Percentiles rank a stretch among this genome's conserved stretches.
phyloP scores from a whole-genome alignment of 2,113 vertebrate genomes.

The Danionella cerebrum region DNA sequence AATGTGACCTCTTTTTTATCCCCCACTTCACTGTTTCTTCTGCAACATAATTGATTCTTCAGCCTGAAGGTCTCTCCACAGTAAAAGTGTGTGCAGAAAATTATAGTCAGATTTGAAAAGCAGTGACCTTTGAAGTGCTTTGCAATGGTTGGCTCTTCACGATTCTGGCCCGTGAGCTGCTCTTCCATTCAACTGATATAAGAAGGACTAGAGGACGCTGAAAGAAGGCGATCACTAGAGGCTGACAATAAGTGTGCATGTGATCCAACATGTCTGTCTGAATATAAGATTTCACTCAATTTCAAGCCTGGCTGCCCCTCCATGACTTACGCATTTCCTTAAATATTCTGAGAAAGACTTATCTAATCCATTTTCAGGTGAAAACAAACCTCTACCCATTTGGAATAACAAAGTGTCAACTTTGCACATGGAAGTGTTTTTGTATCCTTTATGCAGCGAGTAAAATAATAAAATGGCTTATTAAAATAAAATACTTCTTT shows the following conservation, averaged over 20 bases:
- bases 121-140: conserved; percentile 43
- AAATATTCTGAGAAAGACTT: conserved; percentile 62
- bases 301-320: conserved; percentile 62
- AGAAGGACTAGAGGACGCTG: conserved; percentile 27
- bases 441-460: conserved; percentile 43
- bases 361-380: conserved; percentile 62
- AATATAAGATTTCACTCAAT: conserved; percentile 63
- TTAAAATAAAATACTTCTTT: conserved; percentile 49
- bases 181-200: conserved; percentile 11
- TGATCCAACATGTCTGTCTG: conserved; percentile 50
- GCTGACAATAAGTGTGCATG: conserved; percentile 48
- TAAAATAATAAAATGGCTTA: conserved; percentile 53
- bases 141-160: not conserved
- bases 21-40: not conserved
- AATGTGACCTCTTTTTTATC: not conserved
- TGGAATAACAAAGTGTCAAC: not conserved
- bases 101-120: conserved; percentile 31
- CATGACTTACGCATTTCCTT: conserved; percentile 57
- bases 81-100: conserved; percentile 34
- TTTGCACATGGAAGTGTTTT: not conserved
- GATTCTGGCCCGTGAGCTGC: not conserved
- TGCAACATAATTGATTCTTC: conserved; percentile 11
- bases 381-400: not conserved
- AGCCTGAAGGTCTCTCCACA: conserved; percentile 12
- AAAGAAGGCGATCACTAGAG: not conserved